Conservation (phyloP, 2,888 invertebrate species). For the Hydrotaea cyrtoneurina region DNA sequence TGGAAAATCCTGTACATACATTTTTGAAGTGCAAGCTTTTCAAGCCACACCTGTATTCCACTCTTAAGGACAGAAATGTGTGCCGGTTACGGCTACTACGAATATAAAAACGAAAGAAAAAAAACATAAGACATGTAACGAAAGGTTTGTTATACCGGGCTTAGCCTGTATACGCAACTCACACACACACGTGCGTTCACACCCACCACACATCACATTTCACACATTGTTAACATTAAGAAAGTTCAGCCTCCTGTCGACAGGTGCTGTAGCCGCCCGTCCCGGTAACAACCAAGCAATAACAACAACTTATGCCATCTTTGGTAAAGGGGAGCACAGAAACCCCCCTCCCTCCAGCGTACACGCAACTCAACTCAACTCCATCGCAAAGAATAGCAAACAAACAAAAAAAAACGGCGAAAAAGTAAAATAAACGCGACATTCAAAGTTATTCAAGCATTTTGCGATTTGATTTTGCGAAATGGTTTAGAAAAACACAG, state of each 20-base stretch:
- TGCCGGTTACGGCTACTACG: too few species aligned
- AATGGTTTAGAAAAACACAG: slow-evolving; percentile 58
- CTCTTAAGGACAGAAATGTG: too few species aligned
- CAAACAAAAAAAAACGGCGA: slow-evolving; percentile 10
- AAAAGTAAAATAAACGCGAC: slow-evolving; percentile 37
- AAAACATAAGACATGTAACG: too few species aligned
- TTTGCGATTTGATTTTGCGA: slow-evolving; percentile 54
- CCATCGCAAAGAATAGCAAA: not conserved
- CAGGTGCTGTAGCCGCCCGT: not conserved
- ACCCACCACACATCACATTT: slow-evolving; percentile 25
- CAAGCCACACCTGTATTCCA: too few species aligned
- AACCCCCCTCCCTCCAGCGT: not conserved
- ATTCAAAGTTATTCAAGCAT: slow-evolving; percentile 59
- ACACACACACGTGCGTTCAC: not conserved
- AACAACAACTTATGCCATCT: slow-evolving; percentile 1
- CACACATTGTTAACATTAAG: slow-evolving; percentile 52
- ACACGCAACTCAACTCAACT: not conserved
- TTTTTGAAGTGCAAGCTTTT: too few species aligned
- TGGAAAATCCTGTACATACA: too few species aligned
- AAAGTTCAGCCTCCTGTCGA: slow-evolving; percentile 9
- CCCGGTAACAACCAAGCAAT: not conserved
- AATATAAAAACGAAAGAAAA: too few species aligned
- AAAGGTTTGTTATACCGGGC: too few species aligned
- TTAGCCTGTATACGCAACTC: not conserved
- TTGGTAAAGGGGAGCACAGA: not conserved